A percentile compares a stretch with the other conserved stretches of the same genome.
These are phyloP conservation scores for Alentia gelatinosa DNA, from an alignment of 2,888 invertebrate genomes.

Conservation along the genomic window DNA sequence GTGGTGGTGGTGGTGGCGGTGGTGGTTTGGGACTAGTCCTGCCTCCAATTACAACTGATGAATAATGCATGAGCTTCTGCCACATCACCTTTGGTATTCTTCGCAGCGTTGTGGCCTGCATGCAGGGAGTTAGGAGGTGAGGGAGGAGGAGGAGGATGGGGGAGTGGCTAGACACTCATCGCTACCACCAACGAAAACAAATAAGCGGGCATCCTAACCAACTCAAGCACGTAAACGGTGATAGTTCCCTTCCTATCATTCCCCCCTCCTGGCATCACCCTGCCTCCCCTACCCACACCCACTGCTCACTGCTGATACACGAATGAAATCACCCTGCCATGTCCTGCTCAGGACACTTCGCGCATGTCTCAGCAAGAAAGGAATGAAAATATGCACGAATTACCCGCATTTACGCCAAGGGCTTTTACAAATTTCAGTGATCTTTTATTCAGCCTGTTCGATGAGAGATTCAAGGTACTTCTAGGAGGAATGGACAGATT, in stretches of 20 bases:
- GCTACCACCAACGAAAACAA: not conserved
- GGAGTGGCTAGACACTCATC: not conserved
- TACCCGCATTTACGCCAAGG: too few relatives aligned
- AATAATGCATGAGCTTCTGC: not conserved
- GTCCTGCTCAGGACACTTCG: not conserved
- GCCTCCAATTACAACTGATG: conserved; percentile 32
- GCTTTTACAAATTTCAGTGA: too few relatives aligned
- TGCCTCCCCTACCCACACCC: not conserved
- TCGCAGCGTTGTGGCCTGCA: not conserved
- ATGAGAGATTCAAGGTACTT: too few relatives aligned
- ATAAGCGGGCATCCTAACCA: not conserved
- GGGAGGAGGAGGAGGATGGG: not conserved
- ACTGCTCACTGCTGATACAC: not conserved
- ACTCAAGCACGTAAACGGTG: not conserved
- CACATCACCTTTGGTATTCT: conserved; percentile 25
- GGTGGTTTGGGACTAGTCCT: not conserved
- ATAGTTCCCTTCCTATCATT: not conserved
- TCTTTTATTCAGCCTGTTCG: too few relatives aligned
- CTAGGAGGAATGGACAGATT: too few relatives aligned
- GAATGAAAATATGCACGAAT: too few relatives aligned
- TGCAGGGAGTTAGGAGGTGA: not conserved
- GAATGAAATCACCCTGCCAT: not conserved
- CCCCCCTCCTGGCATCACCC: not conserved
- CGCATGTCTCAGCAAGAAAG: too few relatives aligned
- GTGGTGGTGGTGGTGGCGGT: not conserved